Evolutionary conservation across 2,888 invertebrate genomes (phyloP), one percentile per base, ranked within the genome.

Genomic region (Diaphora mendica): DNA sequence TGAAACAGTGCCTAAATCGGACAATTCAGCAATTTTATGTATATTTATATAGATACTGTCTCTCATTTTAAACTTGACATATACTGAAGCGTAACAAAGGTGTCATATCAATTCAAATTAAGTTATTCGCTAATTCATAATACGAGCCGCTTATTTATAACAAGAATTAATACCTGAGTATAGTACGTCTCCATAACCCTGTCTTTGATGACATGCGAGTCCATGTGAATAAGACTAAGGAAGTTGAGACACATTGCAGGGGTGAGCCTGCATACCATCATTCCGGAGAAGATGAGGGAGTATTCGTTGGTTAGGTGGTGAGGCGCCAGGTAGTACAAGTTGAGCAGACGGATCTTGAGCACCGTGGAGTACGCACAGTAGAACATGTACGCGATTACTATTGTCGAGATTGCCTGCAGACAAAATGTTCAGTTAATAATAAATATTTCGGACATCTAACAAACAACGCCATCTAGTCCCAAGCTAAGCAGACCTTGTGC

Each of bases 211-310:
- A 99, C 97, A 88, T 99, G 99, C 59, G 99, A 99, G 93, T 99
- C 99, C 97, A 99, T 98, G 89, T 99, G 99, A 85, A 99, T 98
- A 42, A 99, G 96, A 51, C 99, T 99, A 70, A 99, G 96, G 91
- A 99, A 99, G 95, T 99, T 99, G 68, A 99, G 97, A 93, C 99
- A 99, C 96, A 99, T 97, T 4, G 99, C 99, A 0, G 99, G 99
- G 0, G 99, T 99, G 71, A 99, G 96, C 3, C 99, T 97, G 90
- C 99, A 99, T 62, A 99, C 96, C 97, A 99, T 97, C 99, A 99
- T 99, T 74, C 99, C 99, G 84, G 99, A 99, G 96, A 99, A 99
- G 89, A 99, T 99, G 78, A 99, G 97, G 91, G 99, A 99, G 96
- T 99, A 99, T 90, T 99, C 99, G 91, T 99, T 99, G 13, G 99